Conservation (phyloP, 2,888 invertebrate genomes). For the Andrena flavipes region DNA sequence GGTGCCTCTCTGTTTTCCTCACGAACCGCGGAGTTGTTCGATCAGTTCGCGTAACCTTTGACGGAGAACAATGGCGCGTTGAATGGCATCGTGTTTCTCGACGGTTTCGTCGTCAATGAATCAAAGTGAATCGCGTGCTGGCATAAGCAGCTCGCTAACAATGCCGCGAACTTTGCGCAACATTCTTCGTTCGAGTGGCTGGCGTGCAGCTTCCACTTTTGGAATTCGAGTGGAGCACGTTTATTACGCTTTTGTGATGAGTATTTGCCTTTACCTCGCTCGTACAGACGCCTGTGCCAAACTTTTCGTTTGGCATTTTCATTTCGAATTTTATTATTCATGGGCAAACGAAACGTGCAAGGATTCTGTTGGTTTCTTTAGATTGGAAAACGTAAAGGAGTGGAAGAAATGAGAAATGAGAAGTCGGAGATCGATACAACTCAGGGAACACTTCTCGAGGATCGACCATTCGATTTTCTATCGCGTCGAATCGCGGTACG, state of each 20-base stretch:
- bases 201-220: slow-evolving; percentile 10
- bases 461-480: background rate
- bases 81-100: slow-evolving; percentile 38
- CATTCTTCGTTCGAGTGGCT: background rate
- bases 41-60: slow-evolving; percentile 39
- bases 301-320: background rate
- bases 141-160: slow-evolving; percentile 53
- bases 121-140: slow-evolving; percentile 39
- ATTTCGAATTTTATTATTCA: background rate
- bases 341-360: background rate
- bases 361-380: no score
- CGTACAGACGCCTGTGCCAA: background rate
- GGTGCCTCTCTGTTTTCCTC: background rate
- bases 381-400: no score
- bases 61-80: slow-evolving; percentile 46
- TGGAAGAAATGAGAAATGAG: background rate
- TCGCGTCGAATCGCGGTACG: slow-evolving; percentile 2
- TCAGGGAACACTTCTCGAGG: background rate
- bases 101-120: slow-evolving; percentile 42
- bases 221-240: background rate
- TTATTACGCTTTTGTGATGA: background rate
- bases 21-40: background rate
- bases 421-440: background rate
- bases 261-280: background rate
- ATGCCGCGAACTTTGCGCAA: slow-evolving; percentile 1